Evolutionary conservation across 1,140 invertebrate genomes (phyloP), one percentile per base, ranked within the genome.

Genomic region (Cheumatopsyche charites): DNA sequence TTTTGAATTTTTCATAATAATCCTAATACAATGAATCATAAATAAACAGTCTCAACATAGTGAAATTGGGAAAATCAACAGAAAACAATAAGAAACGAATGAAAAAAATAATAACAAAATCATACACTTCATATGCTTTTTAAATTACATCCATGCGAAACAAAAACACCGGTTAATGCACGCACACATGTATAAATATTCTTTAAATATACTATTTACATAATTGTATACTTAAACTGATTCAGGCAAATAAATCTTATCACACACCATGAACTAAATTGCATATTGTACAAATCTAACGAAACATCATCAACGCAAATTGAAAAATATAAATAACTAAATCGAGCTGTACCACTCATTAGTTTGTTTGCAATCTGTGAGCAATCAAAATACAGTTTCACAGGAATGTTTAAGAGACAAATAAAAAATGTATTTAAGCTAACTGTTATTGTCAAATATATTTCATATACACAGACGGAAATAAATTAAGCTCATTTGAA

Each of bases 231-330:
- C 74, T 75, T 75, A 75, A 69, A 71, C 73, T 75, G 9, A 75
- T 47, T 75, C 74, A 75, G 74, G 74, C 74, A 75, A 75, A 75
- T 67, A 75, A 75, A 75, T 72, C 71, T 75, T 75, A 75, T 75
- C 74, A 75, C 74, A 74, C 73, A 75, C 74, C 69, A 68, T 75
- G 52, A 75, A 75, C 71, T 49, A 73, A 75, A 49, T 42, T 36
- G 15, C n/a, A 52, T 52, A 52, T 65, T 42, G 17, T 65, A 65
- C 62, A 65, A 62, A 4, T 65, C 15, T 65, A 65, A 61, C 21
- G 7, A 21, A 52, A 52, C 65, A 49, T 52, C 25, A 61, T 23
- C 4, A 61, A 61, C 17, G 13, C 6, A 61, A 6, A 12, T 9
- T 13, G 7, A 43, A 43, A 43, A 7, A n/a, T 9, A 43, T 9